Evolutionary conservation across 2,113 vertebrate species (phyloP).

Genomic region (Lynx canadensis): DNA sequence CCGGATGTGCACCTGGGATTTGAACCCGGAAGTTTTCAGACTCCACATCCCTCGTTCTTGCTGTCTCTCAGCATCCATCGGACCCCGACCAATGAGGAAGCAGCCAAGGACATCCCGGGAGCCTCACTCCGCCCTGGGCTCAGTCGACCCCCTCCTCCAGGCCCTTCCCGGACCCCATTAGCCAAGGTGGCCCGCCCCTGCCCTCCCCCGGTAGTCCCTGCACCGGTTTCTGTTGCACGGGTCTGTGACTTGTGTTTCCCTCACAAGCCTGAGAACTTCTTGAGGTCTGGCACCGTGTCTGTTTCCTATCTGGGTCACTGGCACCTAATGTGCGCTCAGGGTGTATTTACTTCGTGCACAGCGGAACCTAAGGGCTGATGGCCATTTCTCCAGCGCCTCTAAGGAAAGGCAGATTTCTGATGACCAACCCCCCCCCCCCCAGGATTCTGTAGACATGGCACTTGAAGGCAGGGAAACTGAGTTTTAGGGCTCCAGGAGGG

Average conservation of each 20-base stretch:
- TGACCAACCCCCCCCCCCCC: neutral
- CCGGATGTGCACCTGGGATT: neutral
- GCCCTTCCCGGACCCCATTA: neutral
- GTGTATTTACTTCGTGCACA: neutral
- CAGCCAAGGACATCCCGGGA: neutral
- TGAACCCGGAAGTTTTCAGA: neutral
- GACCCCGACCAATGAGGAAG: neutral
- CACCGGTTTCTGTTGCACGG: rapidly evolving
- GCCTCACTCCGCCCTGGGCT: neutral
- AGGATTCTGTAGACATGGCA: neutral
- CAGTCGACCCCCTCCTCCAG: neutral
- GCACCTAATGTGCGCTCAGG: neutral
- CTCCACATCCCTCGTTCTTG: rapidly evolving
- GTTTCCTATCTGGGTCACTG: neutral
- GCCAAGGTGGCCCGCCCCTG: rapidly evolving
- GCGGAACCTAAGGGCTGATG: too few relatives aligned
- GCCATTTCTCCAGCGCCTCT: neutral
- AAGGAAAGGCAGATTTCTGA: neutral
- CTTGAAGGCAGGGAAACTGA: neutral
- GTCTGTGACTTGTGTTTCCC: neutral
- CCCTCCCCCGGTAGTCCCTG: rapidly evolving
- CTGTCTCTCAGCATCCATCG: neutral
- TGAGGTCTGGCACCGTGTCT: neutral
- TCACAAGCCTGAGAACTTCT: neutral
- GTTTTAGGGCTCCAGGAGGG: neutral